Conservation (phyloP, 2,888 invertebrate genomes). For the Scaeva pyrastri region DNA sequence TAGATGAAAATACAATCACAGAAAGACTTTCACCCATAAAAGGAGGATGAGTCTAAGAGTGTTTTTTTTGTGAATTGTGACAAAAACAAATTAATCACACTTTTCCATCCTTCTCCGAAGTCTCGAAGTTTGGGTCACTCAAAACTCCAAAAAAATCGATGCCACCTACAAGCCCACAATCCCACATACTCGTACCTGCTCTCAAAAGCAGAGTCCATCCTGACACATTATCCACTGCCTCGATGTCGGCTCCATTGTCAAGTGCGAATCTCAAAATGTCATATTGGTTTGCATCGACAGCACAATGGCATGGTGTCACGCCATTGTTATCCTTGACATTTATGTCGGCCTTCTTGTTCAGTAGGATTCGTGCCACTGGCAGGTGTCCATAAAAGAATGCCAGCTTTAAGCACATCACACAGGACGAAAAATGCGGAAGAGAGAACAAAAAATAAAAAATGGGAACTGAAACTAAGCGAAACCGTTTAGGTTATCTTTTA, state of each 20-base stretch:
- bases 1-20: conserved; percentile 1
- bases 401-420: conserved; percentile 77
- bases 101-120: conserved; percentile 13
- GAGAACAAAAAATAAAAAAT: no score
- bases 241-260: conserved; percentile 81
- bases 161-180: no score
- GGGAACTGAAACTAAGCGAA: conserved; percentile 24
- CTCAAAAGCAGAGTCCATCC: conserved; percentile 83
- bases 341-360: conserved; percentile 82
- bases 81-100: conserved; percentile 42
- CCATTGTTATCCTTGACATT: conserved; percentile 81
- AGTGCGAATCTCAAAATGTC: conserved; percentile 82
- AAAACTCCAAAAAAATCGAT: conserved; percentile 28
- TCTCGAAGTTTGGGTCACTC: conserved; percentile 34
- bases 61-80: neutral
- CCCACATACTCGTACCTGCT: conserved; percentile 81
- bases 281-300: conserved; percentile 82
- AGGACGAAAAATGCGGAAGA: conserved; percentile 24
- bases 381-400: conserved; percentile 82
- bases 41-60: neutral
- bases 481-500: conserved; percentile 34
- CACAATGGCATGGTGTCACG: conserved; percentile 83
- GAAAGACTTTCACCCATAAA: neutral
- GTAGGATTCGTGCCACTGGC: conserved; percentile 81
- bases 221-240: conserved; percentile 81